phyloP scores from a whole-genome alignment of 2,797 vertebrate species.

The Mormyrus proboscirostris region DNA sequence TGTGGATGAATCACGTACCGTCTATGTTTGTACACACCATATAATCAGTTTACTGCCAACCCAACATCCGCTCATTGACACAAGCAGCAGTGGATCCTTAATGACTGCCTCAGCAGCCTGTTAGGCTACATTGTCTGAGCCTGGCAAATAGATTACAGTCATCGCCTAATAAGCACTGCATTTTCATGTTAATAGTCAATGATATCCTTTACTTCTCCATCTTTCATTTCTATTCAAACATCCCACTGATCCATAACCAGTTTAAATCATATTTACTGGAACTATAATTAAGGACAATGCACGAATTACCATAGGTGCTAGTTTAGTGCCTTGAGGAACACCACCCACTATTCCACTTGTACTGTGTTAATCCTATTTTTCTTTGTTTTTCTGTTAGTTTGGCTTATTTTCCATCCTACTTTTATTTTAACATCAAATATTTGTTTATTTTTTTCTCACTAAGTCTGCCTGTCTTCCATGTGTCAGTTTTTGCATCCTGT shows the following conservation, averaged over 20 bases:
- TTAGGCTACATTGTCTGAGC: constrained; percentile 19
- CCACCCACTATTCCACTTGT: not conserved
- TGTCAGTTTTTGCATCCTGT: not conserved
- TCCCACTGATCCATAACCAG: not conserved
- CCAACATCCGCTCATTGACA: constrained; percentile 28
- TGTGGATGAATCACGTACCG: constrained; percentile 28
- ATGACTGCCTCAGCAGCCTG: constrained; percentile 21
- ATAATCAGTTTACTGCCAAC: constrained; percentile 30
- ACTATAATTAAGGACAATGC: not conserved
- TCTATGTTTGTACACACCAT: constrained; percentile 33
- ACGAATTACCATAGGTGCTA: not conserved
- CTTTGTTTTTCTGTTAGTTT: not conserved
- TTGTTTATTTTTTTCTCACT: not conserved
- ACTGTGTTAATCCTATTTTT: not conserved
- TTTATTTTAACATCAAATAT: not conserved
- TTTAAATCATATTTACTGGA: not conserved
- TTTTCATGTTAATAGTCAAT: not conserved
- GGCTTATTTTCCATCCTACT: not conserved
- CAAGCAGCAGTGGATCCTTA: constrained; percentile 16
- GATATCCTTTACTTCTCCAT: not conserved
- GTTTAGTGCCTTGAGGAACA: constrained; percentile 12
- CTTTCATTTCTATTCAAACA: not conserved
- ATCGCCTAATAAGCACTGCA: not conserved
- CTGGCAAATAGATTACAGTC: not conserved
- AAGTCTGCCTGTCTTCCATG: not conserved